A percentile compares a stretch with the other conserved stretches of the same genome.
phyloP scores from a whole-genome alignment of 2,113 vertebrate species.

The Caranx ignobilis region DNA sequence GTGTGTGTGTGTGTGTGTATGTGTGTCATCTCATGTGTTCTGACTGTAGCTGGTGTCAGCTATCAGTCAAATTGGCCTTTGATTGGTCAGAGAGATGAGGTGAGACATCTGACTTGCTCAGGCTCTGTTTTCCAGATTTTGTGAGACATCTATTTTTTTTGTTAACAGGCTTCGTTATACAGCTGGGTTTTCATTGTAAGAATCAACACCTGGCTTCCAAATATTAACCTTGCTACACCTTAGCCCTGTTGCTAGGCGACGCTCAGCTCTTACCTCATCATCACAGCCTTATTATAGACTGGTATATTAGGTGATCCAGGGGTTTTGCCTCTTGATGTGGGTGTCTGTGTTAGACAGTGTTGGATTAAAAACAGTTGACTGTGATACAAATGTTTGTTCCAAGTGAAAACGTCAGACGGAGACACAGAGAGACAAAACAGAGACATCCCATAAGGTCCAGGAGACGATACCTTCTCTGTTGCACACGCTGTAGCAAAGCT shows the following conservation, averaged over 20 bases:
- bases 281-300: constrained; percentile 70
- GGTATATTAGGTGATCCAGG: constrained; percentile 58
- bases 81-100: constrained; percentile 33
- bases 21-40: neutral
- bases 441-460: constrained; percentile 52
- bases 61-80: constrained; percentile 35
- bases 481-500: constrained; percentile 28
- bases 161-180: constrained; percentile 20
- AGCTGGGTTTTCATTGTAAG: constrained; percentile 55
- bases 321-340: constrained; percentile 34
- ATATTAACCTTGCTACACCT: constrained; percentile 84
- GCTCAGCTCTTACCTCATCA: constrained; percentile 67
- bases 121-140: constrained; percentile 1
- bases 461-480: constrained; percentile 30
- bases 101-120: neutral
- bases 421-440: constrained; percentile 6
- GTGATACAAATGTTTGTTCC: constrained; percentile 3
- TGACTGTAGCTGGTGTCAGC: neutral
- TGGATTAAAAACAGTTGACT: constrained; percentile 7
- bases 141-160: constrained; percentile 41
- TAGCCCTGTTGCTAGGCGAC: constrained; percentile 85
- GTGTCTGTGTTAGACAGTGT: constrained; percentile 14
- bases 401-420: constrained; percentile 2
- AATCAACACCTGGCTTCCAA: constrained; percentile 79
- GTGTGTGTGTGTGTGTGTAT: no score